Evolutionary conservation across 2,113 vertebrate genomes (phyloP).

Genomic region (Petroica traversi): DNA sequence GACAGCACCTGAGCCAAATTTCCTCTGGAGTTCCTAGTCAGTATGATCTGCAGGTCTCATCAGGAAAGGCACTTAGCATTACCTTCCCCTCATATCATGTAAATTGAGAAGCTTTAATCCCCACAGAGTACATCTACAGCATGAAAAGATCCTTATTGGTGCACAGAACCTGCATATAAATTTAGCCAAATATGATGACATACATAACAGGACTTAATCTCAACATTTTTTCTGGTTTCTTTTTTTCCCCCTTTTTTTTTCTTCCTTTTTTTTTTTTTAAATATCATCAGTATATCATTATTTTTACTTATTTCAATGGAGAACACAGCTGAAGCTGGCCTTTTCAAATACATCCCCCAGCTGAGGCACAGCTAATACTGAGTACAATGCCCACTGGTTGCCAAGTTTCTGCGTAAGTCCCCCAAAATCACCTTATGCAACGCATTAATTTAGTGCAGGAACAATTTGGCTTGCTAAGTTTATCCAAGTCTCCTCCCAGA

Average conservation of each 20-base stretch:
- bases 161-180: background rate
- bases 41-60: background rate
- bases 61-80: background rate
- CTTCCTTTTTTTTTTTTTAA: background rate
- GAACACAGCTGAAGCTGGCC: background rate
- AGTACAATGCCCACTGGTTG: background rate
- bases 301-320: background rate
- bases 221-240: accelerated
- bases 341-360: background rate
- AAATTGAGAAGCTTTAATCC: background rate
- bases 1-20: background rate
- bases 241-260: no score
- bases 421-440: background rate
- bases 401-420: background rate
- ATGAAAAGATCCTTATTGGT: background rate
- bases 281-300: background rate
- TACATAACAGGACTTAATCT: background rate
- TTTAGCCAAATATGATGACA: background rate
- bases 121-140: background rate
- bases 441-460: background rate
- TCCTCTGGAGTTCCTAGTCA: background rate
- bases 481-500: background rate
- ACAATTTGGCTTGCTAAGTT: background rate
- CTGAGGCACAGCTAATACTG: accelerated
- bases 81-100: background rate